Evolutionary conservation across 2,888 invertebrate species (phyloP).

Genomic region (Drosophila phalerata): DNA sequence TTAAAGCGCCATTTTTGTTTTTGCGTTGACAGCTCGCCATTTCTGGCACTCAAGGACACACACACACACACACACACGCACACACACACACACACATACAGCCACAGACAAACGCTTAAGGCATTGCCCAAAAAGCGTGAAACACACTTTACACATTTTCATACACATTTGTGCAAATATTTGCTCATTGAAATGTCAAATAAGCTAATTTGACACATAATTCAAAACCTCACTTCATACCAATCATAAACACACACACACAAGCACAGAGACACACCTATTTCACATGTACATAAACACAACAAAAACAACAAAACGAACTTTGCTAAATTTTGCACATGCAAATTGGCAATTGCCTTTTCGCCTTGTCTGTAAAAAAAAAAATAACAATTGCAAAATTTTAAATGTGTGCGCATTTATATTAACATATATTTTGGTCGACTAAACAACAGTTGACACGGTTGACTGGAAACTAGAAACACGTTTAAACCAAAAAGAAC

Average conservation of each 20-base stretch:
- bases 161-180: constrained; percentile 60
- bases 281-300: constrained; percentile 52
- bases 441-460: constrained; percentile 3
- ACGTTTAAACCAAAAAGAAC: neutral
- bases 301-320: constrained; percentile 11
- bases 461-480: neutral
- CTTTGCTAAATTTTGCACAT: constrained; percentile 44
- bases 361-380: constrained; percentile 8
- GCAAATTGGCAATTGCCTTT: constrained; percentile 57
- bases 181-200: constrained; percentile 77
- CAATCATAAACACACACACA: constrained; percentile 6
- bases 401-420: constrained; percentile 59
- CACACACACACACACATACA: neutral
- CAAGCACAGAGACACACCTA: constrained; percentile 28
- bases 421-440: constrained; percentile 61
- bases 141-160: constrained; percentile 33
- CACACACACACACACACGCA: constrained; percentile 15
- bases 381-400: constrained; percentile 27
- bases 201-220: constrained; percentile 76
- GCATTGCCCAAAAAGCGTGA: constrained; percentile 40
- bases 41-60: constrained; percentile 39
- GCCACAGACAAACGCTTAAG: constrained; percentile 5
- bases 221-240: constrained; percentile 40
- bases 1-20: constrained; percentile 45
- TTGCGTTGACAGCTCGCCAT: constrained; percentile 52